Base-by-base conservation (phyloP, 2,888 invertebrate genomes). In the Tromatobia lineatoria region DNA sequence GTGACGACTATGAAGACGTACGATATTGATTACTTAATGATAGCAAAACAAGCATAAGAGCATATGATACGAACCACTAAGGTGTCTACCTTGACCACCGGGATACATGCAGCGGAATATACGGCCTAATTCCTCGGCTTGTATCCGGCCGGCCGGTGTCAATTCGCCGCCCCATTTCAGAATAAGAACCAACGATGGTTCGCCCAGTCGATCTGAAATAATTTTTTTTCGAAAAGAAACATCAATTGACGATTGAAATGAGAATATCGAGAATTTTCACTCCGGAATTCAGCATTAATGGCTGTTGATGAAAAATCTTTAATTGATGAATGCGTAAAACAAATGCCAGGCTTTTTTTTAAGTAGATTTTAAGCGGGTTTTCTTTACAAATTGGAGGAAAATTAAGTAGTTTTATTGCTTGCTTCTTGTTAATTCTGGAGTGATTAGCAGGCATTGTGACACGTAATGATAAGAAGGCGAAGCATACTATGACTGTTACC, bases 101-200 rank as follows among this genome's bases (percentile, higher is more conserved):
- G 99, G 99, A 94, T 99, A 99, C 97, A 99, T 99, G 95, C 99
- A 99, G 87, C 99, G 97, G 95, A 99, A 99, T 93, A 99, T 99
- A 89, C 99, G 96, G 59, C 99, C 99, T 88, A 99, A 94, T 94
- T 99, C 99, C 94, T 99, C 99, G 0, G 99, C 99, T 94, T 99
- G 99, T 82, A 98, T 98, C 87, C 99, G 96, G 3, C 99, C 99
- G 1, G 99, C 99, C 0, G 99, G 99, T 8, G 99, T 99, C 92
- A 99, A 94, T 94, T 99, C 99, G 64, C 99, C 99, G 85, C 99
- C 99, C 99, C 99, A 99, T 95, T 99, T 99, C 86, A 99, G 95
- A 86, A 99, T 99, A 88, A 99, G 95, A 76, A 99, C 98, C 83
- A 99, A 95, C 0, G 99, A 99, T 0, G 99, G 99, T 89, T 99